phyloP scores from a whole-genome alignment of 1,140 invertebrate species.

The Aphidius ervi region DNA sequence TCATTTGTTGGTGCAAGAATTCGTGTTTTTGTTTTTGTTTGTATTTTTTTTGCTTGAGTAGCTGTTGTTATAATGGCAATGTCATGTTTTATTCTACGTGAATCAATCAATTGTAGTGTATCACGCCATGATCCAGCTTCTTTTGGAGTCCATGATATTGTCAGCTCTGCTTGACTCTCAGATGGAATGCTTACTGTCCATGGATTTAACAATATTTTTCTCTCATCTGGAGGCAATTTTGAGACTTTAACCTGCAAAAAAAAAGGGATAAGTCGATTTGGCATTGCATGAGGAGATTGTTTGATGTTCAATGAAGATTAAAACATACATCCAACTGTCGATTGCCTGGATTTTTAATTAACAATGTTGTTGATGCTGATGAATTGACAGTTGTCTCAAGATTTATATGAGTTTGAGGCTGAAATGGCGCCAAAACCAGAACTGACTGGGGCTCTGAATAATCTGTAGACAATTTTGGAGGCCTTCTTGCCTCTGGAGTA shows the following conservation, averaged over 20 bases:
- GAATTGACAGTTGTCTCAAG: constrained; percentile 35
- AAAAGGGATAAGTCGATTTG: constrained; percentile 1
- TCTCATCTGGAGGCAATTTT: constrained; percentile 56
- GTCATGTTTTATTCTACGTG: constrained; percentile 61
- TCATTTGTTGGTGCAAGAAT: constrained; percentile 23
- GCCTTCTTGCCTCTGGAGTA: constrained; percentile 34
- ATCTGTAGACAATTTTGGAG: constrained; percentile 8
- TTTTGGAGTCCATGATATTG: constrained; percentile 60
- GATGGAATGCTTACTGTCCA: constrained; percentile 50
- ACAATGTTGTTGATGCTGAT: constrained; percentile 27
- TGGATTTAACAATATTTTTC: constrained; percentile 56
- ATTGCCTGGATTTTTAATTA: constrained; percentile 35
- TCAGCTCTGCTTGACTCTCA: constrained; percentile 49
- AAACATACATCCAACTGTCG: constrained; percentile 33
- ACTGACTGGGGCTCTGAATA: constrained; percentile 13
- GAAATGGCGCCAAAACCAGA: constrained; percentile 43
- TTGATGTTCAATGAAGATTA: too few relatives aligned
- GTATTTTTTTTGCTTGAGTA: constrained; percentile 15
- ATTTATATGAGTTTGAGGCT: constrained; percentile 38
- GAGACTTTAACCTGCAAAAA: constrained; percentile 56
- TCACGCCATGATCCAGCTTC: constrained; percentile 58
- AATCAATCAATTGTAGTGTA: constrained; percentile 60
- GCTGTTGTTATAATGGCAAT: constrained; percentile 55
- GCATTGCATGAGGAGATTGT: not conserved
- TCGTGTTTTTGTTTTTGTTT: constrained; percentile 34